Base-by-base conservation (phyloP, 2,888 invertebrate genomes). In the Apamea crenata region DNA sequence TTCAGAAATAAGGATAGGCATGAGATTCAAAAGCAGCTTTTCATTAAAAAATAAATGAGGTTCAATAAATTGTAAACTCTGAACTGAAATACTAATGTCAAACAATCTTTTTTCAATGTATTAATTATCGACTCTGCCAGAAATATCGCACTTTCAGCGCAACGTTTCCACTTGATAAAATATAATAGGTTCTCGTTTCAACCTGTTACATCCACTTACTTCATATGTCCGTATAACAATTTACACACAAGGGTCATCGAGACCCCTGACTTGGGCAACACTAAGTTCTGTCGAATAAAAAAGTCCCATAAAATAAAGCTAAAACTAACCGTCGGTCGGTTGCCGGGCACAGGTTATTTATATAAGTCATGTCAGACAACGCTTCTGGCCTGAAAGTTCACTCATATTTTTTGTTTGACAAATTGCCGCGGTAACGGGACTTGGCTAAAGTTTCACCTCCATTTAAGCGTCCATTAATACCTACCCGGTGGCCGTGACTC, bases 341-440 rank as follows among this genome's bases (percentile, higher is more conserved):
- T 84, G 91, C 84, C 87, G 89, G 91, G 91, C 90, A 88, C 91
- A 84, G 93, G 94, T 94, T 95, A 95, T 95, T 95, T 96, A 94
- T 96, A 95, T 94, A 95, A 94, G 93, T 95, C 94, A 93, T 94
- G 95, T 95, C 95, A 94, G 93, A 94, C 94, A 95, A 94, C 94
- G 93, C 93, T 94, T 91, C 93, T 92, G 93, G 93, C 91, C 94
- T 93, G 91, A 94, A 96, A 96, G 94, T 95, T 96, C 91, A 93
- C 92, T 93, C 94, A 96, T 96, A 96, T 95, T 96, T 96, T 96
- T 95, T 95, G 94, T 96, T 95, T 96, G 96, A 96, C 96, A 96
- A 96, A 96, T 96, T 95, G 95, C 93, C 92, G 92, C 93, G 93
- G 95, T 95, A 96, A 96, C 94, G 95, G 94, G 94, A 95, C 95